Base-by-base conservation (phyloP, 1,140 invertebrate genomes). In the Drosophila virilis region DNA sequence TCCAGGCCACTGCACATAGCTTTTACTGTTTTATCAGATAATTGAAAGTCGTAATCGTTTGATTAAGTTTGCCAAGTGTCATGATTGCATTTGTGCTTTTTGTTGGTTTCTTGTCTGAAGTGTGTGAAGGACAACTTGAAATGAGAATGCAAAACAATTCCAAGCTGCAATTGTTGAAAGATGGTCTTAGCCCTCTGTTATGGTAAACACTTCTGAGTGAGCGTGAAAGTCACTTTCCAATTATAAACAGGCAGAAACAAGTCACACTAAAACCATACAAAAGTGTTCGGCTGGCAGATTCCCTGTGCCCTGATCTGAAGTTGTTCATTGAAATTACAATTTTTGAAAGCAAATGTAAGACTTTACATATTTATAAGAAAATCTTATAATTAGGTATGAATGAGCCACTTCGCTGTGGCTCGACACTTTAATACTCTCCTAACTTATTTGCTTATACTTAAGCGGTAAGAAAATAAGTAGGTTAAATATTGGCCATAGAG, bases 31-130 rank as follows among this genome's bases (percentile, higher is more conserved):
- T 89, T 89, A 89, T 89, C 84, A 89, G 77, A 89, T 89, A 89
- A 89, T 89, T 89, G 85, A 89, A 89, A 89, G 80, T 83, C 77
- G 74, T 80, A 90, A 88, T 88, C 75, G 82, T 85, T 80, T 80
- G 74, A 91, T 88, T 80, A 89, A 83, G 68, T 78, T 83, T 78
- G 62, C 76, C 66, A 88, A 91, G 81, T 90, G 77, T 78, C 80
- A 74, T 85, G 81, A 91, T 78, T 90, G 82, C 74, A 88, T 82
- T 74, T 70, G 65, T 64, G 22, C 50, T 73, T 72, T 70, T 54
- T 59, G 12, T 42, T 22, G 15, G 32, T 51, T n/a, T 35, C 28
- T 17, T 38, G 17, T 45, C 7, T 55, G 35, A 38, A 40, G 43
- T 61, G 45, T 64, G 10, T 62, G 58, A 43, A 51, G 28, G 17